Base-by-base conservation (phyloP, 2,113 vertebrate species). In the Setophaga petechia region DNA sequence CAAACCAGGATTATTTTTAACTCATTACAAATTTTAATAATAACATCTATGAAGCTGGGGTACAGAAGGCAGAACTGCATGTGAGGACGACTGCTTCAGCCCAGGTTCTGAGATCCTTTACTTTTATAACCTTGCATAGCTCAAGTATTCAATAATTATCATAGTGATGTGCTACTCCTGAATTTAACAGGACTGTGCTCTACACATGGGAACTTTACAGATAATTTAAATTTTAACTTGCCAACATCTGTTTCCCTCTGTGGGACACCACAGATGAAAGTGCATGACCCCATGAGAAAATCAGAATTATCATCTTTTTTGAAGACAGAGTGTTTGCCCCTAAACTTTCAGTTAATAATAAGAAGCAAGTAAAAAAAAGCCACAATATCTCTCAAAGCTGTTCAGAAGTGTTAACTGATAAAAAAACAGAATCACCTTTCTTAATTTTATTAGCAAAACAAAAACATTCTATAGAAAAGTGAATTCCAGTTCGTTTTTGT, bases 231-330 rank as follows among this genome's bases (percentile, higher is more conserved):
- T 7, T 95, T 49, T 72, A 88, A 92, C 66, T 75, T 95, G 58
- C 63, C 83, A 97, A 92, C 94, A 94, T 96, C 95, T 97, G 93
- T 91, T 96, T 93, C 82, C 87, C 84, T 96, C 94, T 94, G 86
- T 84, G 87, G 87, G 95, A 95, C 92, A 84, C 75, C 85, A 90
- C 68, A 94, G 80, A 95, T 88, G 72, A 96, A 96, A 97, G 90
- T 96, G 67, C 65, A 74, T 81, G 92, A 94, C 94, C 91, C 78
- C 74, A 67, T 88, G 81, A 96, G 94, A 97, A 96, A 96, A 91
- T 93, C 1, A 83, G 74, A 94, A 75, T 58, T 61, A 81, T 75
- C 84, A 57, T 74, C 41, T 86, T 85, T 87, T 79, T 71, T 65
- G 43, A 91, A 95, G 86, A 51, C 30, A 73, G 15, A 10, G 52